Conservation (phyloP, 2,797 vertebrate genomes). For the Eulemur coronatus region DNA sequence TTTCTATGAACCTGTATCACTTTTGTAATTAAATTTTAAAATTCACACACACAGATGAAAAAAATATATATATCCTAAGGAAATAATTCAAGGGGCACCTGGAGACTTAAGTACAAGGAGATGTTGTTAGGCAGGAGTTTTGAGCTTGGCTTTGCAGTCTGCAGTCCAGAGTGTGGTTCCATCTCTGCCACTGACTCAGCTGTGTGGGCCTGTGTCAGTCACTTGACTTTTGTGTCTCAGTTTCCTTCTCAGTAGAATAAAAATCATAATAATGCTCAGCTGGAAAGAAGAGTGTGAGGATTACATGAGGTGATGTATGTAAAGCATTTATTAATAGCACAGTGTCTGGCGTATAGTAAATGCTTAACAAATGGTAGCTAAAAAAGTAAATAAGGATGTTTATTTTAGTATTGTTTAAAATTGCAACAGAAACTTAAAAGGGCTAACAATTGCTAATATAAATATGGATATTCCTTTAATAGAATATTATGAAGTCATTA, state of each 20-base stretch:
- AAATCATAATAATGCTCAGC: neutral
- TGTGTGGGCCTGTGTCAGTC: neutral
- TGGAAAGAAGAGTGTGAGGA: neutral
- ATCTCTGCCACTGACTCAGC: neutral
- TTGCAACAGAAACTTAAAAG: neutral
- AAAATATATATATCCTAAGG: neutral
- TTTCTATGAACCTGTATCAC: neutral
- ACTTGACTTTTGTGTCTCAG: neutral
- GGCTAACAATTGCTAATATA: neutral
- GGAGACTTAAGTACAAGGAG: neutral
- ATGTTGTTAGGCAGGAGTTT: neutral
- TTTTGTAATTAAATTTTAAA: slow-evolving; percentile 35
- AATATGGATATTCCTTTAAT: neutral
- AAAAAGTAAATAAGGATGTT: neutral
- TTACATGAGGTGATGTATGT: neutral
- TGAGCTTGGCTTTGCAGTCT: neutral
- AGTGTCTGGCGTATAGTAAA: neutral
- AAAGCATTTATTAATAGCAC: neutral
- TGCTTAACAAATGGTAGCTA: neutral
- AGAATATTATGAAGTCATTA: neutral
- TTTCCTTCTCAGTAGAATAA: neutral
- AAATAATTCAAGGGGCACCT: neutral
- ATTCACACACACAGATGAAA: neutral
- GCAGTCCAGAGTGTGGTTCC: neutral
- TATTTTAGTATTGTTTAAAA: neutral